Evolutionary conservation across 1,140 invertebrate species (phyloP), one percentile per base, ranked within the genome.

Genomic region (Gryon sp.): DNA sequence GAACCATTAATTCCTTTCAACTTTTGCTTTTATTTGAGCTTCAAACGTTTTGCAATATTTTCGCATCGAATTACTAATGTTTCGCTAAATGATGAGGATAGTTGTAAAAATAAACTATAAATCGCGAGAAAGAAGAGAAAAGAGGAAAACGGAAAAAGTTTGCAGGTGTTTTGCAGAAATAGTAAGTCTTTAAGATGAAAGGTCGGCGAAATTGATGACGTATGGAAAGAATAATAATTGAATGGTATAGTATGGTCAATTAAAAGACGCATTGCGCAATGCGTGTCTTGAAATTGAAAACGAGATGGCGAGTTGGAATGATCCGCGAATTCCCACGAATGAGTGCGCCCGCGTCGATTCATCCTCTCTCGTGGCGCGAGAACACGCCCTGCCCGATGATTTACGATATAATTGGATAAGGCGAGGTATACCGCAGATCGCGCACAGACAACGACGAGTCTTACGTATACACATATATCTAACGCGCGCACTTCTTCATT

Each of bases 331-430:
- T 80, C 78, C 65, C 78, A 78, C 70, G 78, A 70, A 75, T 63
- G 26, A 77, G 65, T 68, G 53, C 52, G 69, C 55, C 59, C 65
- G 69, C 60, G 66, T 46, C 72, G 75, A 80, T 80, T 75, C 66
- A 70, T 80, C 65, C 66, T 79, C 16, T 19, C 77, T 63, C 50
- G 46, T 48, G 53, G 55, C 43, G 53, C 50, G 63, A 52, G 57
- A 20, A 78, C 75, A 76, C 70, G 66, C 72, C 76, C 76, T 66
- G 74, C 34, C 52, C 48, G 66, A 79, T 82, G 79, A 82, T 80
- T 80, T 82, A 80, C 74, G 79, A 62, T 63, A 66, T 79, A 80
- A 82, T 82, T 82, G 75, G 68, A 68, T 77, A 73, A 74, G 72
- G 72, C 75, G 75, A 66, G 68, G 66, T 70, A 55, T 60, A 40